These are phyloP conservation scores for Drosophila dunni DNA, from an alignment of 1,140 invertebrate species.

Conservation along the genomic window DNA sequence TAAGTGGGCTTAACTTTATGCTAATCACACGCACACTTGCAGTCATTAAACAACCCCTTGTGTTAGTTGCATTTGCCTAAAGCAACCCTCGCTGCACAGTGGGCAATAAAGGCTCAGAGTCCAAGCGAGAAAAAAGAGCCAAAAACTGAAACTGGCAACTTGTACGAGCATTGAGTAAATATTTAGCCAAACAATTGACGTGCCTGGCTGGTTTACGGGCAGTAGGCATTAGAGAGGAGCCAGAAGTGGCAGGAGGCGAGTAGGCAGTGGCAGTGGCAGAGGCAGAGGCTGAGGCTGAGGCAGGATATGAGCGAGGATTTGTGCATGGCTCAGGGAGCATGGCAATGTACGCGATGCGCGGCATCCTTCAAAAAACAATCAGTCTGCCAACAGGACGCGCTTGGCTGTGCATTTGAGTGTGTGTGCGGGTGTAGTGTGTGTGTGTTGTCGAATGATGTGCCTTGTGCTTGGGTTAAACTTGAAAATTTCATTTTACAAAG, in stretches of 20 bases:
- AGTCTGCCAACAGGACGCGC: constrained; percentile 22
- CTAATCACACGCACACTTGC: constrained; percentile 27
- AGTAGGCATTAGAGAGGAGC: constrained; percentile 4
- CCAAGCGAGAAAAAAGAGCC: constrained; percentile 16
- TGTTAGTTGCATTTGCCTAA: neutral
- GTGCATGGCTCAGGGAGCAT: constrained; percentile 46
- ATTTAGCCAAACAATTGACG: constrained; percentile 81
- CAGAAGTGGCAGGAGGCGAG: neutral
- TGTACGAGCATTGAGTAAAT: constrained; percentile 76
- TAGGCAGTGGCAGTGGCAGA: neutral
- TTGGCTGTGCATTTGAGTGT: constrained; percentile 23
- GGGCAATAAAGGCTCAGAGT: constrained; percentile 10
- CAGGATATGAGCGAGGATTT: constrained; percentile 81
- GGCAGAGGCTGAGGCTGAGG: constrained; percentile 33
- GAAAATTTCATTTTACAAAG: constrained; percentile 84
- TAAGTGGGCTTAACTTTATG: constrained; percentile 3
- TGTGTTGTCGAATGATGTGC: constrained; percentile 28
- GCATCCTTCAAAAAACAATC: constrained; percentile 53
- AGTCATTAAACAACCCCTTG: constrained; percentile 21
- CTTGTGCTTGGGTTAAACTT: constrained; percentile 77
- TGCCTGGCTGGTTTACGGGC: constrained; percentile 61
- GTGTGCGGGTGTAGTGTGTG: neutral
- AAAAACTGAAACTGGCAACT: constrained; percentile 76
- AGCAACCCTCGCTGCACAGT: constrained; percentile 34
- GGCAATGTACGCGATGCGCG: constrained; percentile 36